Evolutionary conservation across 2,113 vertebrate genomes (phyloP).

Genomic region (Propithecus coquereli): DNA sequence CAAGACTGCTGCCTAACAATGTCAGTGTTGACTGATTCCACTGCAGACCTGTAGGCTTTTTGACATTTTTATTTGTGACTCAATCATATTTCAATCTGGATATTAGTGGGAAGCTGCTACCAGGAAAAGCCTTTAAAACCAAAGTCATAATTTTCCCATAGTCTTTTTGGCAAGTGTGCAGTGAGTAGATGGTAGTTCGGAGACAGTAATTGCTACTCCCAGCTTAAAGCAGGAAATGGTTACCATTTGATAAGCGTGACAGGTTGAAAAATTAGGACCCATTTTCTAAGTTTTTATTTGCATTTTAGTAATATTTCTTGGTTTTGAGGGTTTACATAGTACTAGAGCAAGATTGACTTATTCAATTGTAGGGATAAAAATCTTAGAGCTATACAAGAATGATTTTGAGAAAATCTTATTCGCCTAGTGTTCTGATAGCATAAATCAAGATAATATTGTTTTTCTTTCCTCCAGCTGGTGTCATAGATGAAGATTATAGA

Average conservation of each 20-base stretch:
- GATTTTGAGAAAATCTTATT: background rate
- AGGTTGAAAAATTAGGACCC: background rate
- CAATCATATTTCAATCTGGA: background rate
- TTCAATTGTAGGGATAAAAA: background rate
- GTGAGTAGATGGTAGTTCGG: background rate
- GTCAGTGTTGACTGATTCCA: background rate
- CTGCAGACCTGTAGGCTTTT: background rate
- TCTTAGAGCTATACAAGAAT: background rate
- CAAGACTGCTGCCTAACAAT: background rate
- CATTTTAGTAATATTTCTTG: conserved; percentile 11
- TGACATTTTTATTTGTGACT: conserved; percentile 28
- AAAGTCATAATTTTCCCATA: background rate
- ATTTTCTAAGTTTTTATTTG: background rate
- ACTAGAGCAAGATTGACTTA: background rate
- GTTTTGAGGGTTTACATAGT: background rate
- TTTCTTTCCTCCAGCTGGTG: conserved; percentile 87
- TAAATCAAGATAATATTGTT: background rate
- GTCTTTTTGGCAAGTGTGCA: background rate
- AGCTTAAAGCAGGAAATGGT: background rate
- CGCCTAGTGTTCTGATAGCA: background rate
- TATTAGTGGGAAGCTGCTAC: background rate
- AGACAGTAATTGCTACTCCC: background rate
- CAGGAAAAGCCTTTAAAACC: conserved; percentile 11
- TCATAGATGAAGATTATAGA: conserved; percentile 98
- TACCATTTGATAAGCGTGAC: background rate